Conservation (phyloP, 1,140 invertebrate species). For the Drosophila kohkoa region DNA sequence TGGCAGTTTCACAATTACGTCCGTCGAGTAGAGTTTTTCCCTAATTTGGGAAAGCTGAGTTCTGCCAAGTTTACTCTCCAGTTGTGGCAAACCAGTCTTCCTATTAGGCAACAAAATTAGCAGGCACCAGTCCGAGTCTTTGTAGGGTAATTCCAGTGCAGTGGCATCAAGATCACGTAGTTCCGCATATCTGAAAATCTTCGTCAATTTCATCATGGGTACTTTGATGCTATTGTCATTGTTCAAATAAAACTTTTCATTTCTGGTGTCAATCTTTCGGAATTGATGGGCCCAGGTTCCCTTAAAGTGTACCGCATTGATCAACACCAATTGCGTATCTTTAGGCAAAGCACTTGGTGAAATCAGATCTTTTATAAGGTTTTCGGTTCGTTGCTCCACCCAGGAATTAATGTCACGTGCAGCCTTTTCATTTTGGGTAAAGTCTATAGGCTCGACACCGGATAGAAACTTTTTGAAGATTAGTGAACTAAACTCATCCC, state of each 20-base stretch:
- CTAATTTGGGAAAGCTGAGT: constrained; percentile 73
- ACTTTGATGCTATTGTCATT: constrained; percentile 69
- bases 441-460: constrained; percentile 85
- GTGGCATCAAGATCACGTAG: constrained; percentile 64
- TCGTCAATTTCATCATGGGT: constrained; percentile 86
- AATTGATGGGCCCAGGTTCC: constrained; percentile 73
- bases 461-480: constrained; percentile 70
- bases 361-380: constrained; percentile 87
- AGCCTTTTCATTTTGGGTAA: constrained; percentile 74
- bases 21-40: constrained; percentile 57
- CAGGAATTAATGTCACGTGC: constrained; percentile 86
- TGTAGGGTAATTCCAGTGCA: constrained; percentile 71
- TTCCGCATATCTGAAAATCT: constrained; percentile 64
- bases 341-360: constrained; percentile 61
- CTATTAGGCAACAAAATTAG: too few relatives aligned
- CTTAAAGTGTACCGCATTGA: constrained; percentile 89
- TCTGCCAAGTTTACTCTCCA: constrained; percentile 85
- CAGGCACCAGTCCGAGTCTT: too few relatives aligned
- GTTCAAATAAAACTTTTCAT: constrained; percentile 64
- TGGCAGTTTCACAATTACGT: constrained; percentile 87
- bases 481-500: constrained; percentile 58
- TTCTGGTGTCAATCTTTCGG: constrained; percentile 42
- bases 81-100: constrained; percentile 79
- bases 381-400: constrained; percentile 87
- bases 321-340: constrained; percentile 86